Base-by-base conservation (phyloP, 2,888 invertebrate species). In the Dioctria linearis region DNA sequence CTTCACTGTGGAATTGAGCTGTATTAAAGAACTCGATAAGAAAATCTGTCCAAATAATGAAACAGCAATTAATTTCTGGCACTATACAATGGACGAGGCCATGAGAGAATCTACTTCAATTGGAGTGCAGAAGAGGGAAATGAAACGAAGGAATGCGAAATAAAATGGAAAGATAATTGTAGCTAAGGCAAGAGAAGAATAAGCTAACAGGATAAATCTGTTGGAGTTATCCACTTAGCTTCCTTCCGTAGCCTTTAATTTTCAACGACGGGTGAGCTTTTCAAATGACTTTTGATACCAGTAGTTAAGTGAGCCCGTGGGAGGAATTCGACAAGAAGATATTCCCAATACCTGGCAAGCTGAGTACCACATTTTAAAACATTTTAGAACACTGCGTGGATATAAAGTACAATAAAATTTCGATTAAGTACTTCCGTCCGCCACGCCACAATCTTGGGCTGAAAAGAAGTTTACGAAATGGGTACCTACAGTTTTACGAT, bases 41-140 rank as follows among this genome's bases (percentile, higher is more conserved):
- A 63, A 63, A 76, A 63, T 76, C 25, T 25, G 25, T 25, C 63
- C 76, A 61, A 46, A 63, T 76, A 76, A 76, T 76, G 76, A 76
- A 76, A 76, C 63, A 46, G 76, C 76, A 76, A 76, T 76, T 63
- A 76, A 76, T 76, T 63, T 37, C 76, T 76, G 76, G 63, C 63
- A 76, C 39, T 76, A 49, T 76, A 76, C 63, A 63, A 25, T 25
- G 25, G 25, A 39, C 63, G n/a, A 40, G 63, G 46, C 46, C 42
- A 76, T 76, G 76, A 9, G 76, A 63, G 49, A 76, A 76, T 76
- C 76, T 76, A 46, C 76, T 63, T 76, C 63, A 43, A 76, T 63
- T 63, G 49, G 63, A 63, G 63, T 25, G 76, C 46, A 76, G 63
- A 46, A 37, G 61, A 4, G n/a, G 13, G 5, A 46, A 39, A 4